Evolutionary conservation across 2,797 vertebrate species (phyloP).

Genomic region (Spondyliosoma cantharus): DNA sequence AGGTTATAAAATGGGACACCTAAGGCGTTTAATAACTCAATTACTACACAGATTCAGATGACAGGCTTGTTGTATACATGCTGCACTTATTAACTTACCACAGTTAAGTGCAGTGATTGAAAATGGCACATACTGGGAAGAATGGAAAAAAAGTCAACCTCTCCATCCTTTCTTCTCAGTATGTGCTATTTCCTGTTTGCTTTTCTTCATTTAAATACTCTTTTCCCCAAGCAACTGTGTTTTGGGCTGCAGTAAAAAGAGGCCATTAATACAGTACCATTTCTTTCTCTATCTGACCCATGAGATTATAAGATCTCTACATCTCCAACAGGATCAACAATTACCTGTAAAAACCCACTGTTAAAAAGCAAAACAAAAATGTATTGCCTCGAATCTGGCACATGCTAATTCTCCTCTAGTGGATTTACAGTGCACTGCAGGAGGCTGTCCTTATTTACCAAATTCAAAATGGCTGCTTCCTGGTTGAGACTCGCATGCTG

Average conservation of each 20-base stretch:
- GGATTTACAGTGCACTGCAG: not conserved
- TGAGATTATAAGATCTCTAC: not conserved
- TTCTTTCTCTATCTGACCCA: too few relatives aligned
- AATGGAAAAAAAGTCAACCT: not conserved
- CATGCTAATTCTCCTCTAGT: conserved; percentile 1
- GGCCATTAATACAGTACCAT: not conserved
- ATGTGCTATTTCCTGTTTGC: not conserved
- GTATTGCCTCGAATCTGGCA: not conserved
- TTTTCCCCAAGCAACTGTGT: not conserved
- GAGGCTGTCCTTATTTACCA: not conserved
- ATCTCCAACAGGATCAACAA: not conserved
- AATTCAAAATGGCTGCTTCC: conserved; percentile 22
- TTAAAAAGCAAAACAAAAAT: too few relatives aligned
- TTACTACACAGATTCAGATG: not conserved
- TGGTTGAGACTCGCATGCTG: not conserved
- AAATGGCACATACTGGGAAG: not conserved
- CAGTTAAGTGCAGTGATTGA: not conserved
- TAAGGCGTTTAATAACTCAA: not conserved
- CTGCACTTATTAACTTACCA: not conserved
- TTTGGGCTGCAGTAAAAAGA: not conserved
- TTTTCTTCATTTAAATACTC: not conserved
- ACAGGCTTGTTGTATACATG: not conserved
- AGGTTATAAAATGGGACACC: not conserved
- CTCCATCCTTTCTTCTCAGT: not conserved
- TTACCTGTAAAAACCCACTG: too few relatives aligned